These are phyloP conservation scores for Stenoptilia bipunctidactyla DNA, from an alignment of 2,888 invertebrate genomes.

Conservation along the genomic window DNA sequence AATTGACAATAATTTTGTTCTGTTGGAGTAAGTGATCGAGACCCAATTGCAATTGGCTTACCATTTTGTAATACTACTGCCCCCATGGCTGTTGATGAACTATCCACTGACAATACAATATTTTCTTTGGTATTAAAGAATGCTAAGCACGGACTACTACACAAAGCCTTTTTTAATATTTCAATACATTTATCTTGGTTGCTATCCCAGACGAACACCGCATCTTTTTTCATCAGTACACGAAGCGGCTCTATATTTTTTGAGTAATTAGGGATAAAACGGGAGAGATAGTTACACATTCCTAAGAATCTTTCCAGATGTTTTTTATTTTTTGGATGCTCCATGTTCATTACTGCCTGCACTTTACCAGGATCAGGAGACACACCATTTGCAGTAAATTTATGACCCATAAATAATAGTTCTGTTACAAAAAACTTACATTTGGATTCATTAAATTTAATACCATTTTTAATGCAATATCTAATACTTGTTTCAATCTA, in stretches of 20 bases:
- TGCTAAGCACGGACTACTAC: too few relatives aligned
- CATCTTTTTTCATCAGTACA: too few relatives aligned
- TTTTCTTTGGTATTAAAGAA: constrained; percentile 11
- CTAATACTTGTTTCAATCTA: background rate
- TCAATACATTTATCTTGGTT: too few relatives aligned
- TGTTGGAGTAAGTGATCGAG: constrained; percentile 14
- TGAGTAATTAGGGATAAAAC: too few relatives aligned
- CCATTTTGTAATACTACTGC: too few relatives aligned
- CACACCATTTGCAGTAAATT: constrained; percentile 6
- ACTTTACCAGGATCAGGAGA: too few relatives aligned
- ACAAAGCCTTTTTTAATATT: too few relatives aligned
- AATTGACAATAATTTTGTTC: constrained; percentile 19
- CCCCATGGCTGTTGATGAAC: constrained; percentile 10
- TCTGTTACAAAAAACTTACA: constrained; percentile 7
- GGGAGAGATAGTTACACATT: too few relatives aligned
- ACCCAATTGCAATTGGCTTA: too few relatives aligned
- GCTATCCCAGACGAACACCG: constrained; percentile 12
- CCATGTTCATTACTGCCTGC: too few relatives aligned
- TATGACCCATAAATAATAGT: constrained; percentile 9
- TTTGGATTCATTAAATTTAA: constrained; percentile 9
- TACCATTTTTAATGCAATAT: background rate
- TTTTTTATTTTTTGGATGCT: background rate
- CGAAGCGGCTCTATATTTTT: too few relatives aligned
- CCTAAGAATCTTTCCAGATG: constrained; percentile 8
- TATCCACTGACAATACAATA: constrained; percentile 11